Evolutionary conservation across 2,888 invertebrate species (phyloP).

Genomic region (Spicauda simplicius): DNA sequence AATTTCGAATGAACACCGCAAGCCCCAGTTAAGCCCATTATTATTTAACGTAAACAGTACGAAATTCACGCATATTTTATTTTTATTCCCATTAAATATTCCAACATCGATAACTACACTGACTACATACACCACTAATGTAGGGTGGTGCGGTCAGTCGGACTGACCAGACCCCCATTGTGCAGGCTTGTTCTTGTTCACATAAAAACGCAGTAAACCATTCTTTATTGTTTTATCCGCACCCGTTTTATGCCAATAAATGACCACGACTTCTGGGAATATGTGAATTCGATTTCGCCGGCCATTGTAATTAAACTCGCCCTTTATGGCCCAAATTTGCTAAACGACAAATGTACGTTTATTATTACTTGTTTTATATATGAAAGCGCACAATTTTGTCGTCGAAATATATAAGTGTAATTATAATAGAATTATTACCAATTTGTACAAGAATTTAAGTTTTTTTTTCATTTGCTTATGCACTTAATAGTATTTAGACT

Average conservation of each 20-base stretch:
- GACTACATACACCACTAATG: too few species aligned
- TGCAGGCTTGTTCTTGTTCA: slow-evolving; percentile 79
- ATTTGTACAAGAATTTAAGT: too few species aligned
- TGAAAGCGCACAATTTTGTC: neutral
- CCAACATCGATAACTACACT: too few species aligned
- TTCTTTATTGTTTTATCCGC: slow-evolving; percentile 84
- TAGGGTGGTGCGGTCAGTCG: too few species aligned
- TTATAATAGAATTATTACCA: too few species aligned
- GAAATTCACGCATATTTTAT: too few species aligned
- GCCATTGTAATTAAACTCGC: slow-evolving; percentile 65
- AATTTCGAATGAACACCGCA: too few species aligned
- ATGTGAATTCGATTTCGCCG: slow-evolving; percentile 64
- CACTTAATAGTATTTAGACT: too few species aligned
- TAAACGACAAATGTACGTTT: slow-evolving; percentile 49
- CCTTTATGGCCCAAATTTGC: slow-evolving; percentile 72
- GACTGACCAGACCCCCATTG: slow-evolving; percentile 54
- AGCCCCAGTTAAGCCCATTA: too few species aligned
- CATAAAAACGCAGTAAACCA: slow-evolving; percentile 83
- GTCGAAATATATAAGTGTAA: neutral
- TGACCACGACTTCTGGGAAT: slow-evolving; percentile 79
- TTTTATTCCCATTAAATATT: too few species aligned
- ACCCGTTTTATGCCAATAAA: slow-evolving; percentile 71
- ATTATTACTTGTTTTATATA: slow-evolving; percentile 38
- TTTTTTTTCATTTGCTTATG: too few species aligned
- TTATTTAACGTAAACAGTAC: too few species aligned